Evolutionary conservation across 2,888 invertebrate genomes (phyloP), one percentile per base, ranked within the genome.

Genomic region (Syritta pipiens): DNA sequence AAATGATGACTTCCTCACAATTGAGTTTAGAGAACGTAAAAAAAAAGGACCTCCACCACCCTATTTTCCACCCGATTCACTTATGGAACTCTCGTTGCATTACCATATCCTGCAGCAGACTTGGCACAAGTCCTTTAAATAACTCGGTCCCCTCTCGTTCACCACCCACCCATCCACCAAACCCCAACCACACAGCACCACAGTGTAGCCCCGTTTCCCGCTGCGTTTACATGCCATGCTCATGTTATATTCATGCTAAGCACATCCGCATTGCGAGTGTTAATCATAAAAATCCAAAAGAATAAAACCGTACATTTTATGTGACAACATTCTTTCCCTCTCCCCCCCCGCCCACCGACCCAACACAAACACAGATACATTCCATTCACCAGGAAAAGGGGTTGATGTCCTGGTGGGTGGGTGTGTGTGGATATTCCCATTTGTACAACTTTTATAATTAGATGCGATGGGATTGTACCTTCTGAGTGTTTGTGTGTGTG

Each of bases 221-320:
- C 51, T 71, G 76, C 71, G 71, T 63, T 77, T 71, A 77, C 76
- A 71, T 59, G 44, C 35, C 24, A 35, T 62, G 71, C 53, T 72
- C 65, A 77, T 65, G 77, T 77, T 59, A 59, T 63, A 59, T 77
- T 71, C 71, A 77, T 77, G 63, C 59, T 59, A 46, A 72, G 65
- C 77, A 72, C 65, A 77, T 77, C 77, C 72, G 77, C 77, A 77
- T 46, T 77, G 77, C 72, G 63, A 77, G 77, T 77, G 65, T 72
- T 71, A 71, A 71, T 63, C 76, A 76, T 77, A 77, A 77, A 65
- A 77, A 60, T 46, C 40, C 57, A 37, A 71, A 49, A 53, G 60
- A 72, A 72, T 67, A 67, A 77, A 72, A 60, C n/a, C 44, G 51
- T 44, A 71, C 79, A 57, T 72, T 72, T 67, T 67, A 67, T 74